Conservation (phyloP, 2,113 vertebrate genomes). For the Microtus ochrogaster region DNA sequence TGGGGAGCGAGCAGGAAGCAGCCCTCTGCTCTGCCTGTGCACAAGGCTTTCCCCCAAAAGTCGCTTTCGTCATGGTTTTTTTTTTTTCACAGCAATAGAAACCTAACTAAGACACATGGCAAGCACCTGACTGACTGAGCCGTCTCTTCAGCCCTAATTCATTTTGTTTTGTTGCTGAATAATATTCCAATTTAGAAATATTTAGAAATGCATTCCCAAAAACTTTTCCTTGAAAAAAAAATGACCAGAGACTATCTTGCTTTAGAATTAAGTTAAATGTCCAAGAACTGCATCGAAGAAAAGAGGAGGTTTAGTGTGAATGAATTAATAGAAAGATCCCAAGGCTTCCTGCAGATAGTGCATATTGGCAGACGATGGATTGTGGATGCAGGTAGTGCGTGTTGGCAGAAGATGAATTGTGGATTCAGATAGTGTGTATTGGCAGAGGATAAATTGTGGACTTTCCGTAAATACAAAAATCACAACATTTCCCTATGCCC, state of each 20-base stretch:
- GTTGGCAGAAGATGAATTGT: too few species aligned
- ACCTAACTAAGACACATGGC: background rate
- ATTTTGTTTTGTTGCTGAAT: background rate
- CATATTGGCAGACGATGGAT: background rate
- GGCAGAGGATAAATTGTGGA: background rate
- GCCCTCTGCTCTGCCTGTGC: background rate
- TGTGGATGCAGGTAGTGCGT: too few species aligned
- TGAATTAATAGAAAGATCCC: accelerated
- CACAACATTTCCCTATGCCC: background rate
- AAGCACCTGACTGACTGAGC: background rate
- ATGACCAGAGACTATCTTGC: background rate
- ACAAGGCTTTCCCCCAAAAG: background rate
- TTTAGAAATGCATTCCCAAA: background rate
- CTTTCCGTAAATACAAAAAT: background rate
- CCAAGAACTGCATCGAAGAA: background rate
- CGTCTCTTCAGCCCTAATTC: background rate
- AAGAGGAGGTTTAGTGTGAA: too few species aligned
- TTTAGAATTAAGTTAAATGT: conserved; percentile 23
- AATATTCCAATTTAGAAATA: background rate
- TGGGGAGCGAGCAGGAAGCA: background rate
- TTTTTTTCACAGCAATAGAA: background rate
- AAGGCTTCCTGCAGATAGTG: background rate
- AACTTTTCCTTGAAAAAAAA: background rate
- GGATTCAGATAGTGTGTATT: too few species aligned
- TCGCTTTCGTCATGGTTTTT: background rate